phyloP scores from a whole-genome alignment of 1,140 invertebrate species.

The Meloidogyne exigua region DNA sequence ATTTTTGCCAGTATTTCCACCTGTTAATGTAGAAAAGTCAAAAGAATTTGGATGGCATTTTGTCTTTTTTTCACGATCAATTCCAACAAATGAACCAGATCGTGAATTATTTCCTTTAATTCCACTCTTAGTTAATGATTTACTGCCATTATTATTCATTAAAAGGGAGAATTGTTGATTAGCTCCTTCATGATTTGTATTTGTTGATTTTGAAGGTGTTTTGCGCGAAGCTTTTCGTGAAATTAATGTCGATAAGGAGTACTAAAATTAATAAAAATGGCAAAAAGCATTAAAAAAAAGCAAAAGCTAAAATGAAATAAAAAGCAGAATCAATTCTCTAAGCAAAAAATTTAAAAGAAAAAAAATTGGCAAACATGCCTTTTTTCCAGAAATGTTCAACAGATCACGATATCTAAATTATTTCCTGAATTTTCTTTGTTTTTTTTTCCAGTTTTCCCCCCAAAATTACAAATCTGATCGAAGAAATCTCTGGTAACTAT shows the following conservation, averaged over 20 bases:
- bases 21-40: background rate
- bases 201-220: slow-evolving; percentile 31
- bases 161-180: background rate
- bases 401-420: slow-evolving; percentile 28
- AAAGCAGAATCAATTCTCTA: slow-evolving; percentile 1
- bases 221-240: slow-evolving; percentile 57
- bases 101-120: background rate
- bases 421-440: background rate
- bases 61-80: background rate
- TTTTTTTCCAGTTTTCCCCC: slow-evolving; percentile 41
- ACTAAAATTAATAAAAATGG: slow-evolving; percentile 51
- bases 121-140: background rate
- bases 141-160: too few species aligned
- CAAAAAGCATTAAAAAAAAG: slow-evolving; percentile 25
- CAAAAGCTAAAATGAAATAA: slow-evolving; percentile 13
- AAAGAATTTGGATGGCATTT: slow-evolving; percentile 21
- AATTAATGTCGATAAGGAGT: slow-evolving; percentile 56
- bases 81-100: slow-evolving; percentile 18
- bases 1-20: background rate
- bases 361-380: slow-evolving; percentile 46
- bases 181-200: background rate
- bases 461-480: slow-evolving; percentile 84
- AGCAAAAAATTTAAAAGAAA: slow-evolving; percentile 18
- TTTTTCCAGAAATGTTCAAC: slow-evolving; percentile 58
- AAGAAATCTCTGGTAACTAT: slow-evolving; percentile 93